phyloP scores from a whole-genome alignment of 2,113 vertebrate species.

The Anolis sagrei region DNA sequence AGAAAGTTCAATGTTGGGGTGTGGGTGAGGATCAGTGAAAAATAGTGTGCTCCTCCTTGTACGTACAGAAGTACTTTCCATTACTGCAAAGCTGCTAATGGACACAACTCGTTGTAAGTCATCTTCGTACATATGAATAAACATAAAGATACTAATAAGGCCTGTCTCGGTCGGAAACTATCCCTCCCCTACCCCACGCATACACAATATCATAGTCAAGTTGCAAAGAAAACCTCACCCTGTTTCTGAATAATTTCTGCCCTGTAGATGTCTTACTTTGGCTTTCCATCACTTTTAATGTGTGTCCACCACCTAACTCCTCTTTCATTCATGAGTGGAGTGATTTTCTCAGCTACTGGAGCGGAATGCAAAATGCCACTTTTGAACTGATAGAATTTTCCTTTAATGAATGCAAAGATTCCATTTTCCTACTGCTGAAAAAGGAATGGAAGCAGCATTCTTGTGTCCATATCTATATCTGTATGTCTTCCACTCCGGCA shows the following conservation, averaged over 20 bases:
- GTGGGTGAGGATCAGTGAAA: not conserved
- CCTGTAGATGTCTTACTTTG: not conserved
- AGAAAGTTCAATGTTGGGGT: too few relatives aligned
- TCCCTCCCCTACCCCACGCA: not conserved
- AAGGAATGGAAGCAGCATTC: not conserved
- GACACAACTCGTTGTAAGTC: not conserved
- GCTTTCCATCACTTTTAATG: slow-evolving; percentile 11
- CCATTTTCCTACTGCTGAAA: not conserved
- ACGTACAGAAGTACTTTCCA: not conserved
- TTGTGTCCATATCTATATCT: not conserved
- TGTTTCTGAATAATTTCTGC: not conserved
- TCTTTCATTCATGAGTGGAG: slow-evolving; percentile 39
- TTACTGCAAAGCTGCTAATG: not conserved
- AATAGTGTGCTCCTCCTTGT: not conserved
- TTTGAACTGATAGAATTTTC: slow-evolving; percentile 24
- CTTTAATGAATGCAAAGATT: slow-evolving; percentile 9
- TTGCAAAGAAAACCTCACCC: not conserved
- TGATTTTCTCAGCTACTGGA: slow-evolving; percentile 43
- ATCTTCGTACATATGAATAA: not conserved
- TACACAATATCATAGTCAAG: not conserved
- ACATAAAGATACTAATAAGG: not conserved
- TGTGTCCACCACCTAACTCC: not conserved
- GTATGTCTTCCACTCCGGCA: slow-evolving; percentile 15
- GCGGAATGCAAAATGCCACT: slow-evolving; percentile 52
- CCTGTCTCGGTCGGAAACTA: not conserved